A percentile compares a stretch with the other conserved stretches of the same genome.
These are phyloP conservation scores for Anarhynchus alexandrinus DNA, from an alignment of 2,113 vertebrate species.

Conservation along the genomic window DNA sequence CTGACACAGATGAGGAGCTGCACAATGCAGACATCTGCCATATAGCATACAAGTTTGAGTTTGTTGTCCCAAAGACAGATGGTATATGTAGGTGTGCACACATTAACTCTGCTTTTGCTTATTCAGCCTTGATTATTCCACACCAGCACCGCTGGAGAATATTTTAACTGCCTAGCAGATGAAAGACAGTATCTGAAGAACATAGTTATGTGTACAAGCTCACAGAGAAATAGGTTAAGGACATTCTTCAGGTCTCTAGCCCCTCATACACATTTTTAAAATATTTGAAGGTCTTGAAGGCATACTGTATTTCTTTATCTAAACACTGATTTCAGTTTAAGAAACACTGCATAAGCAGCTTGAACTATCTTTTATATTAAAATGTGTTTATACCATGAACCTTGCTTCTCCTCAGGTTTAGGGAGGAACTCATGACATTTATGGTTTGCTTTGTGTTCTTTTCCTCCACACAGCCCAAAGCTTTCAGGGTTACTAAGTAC, in stretches of 20 bases:
- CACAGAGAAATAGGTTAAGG: not conserved
- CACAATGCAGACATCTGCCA: not conserved
- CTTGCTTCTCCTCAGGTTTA: not conserved
- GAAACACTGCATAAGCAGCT: not conserved
- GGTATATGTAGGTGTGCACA: not conserved
- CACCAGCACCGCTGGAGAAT: not conserved
- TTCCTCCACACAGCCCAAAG: not conserved
- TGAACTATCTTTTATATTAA: not conserved
- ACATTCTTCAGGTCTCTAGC: not conserved
- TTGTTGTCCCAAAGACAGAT: not conserved
- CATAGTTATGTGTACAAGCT: not conserved
- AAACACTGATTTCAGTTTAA: not conserved
- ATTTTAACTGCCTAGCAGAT: not conserved
- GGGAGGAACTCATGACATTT: not conserved
- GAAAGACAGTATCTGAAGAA: not conserved
- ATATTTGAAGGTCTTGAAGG: not conserved
- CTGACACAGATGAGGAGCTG: not conserved
- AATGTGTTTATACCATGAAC: not conserved
- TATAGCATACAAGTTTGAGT: not conserved
- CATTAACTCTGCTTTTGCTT: not conserved
- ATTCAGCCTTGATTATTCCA: not conserved
- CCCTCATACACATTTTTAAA: not conserved
- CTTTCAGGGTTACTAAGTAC: slow-evolving; percentile 10
- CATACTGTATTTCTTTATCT: not conserved
- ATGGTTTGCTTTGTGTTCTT: not conserved